Conservation (phyloP, 2,113 vertebrate genomes). For the Spea bombifrons region DNA sequence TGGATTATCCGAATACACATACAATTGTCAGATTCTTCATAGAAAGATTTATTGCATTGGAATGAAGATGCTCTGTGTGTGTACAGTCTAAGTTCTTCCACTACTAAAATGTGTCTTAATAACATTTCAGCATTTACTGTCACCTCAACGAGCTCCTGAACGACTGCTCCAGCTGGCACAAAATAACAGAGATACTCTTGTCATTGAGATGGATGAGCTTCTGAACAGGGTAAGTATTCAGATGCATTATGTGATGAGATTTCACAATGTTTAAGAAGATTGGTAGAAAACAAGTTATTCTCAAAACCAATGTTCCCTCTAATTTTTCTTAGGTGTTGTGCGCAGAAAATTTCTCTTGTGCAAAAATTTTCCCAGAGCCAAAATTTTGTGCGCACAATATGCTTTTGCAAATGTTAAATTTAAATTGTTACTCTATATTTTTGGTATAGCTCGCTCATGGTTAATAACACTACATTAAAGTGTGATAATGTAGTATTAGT, state of each 20-base stretch:
- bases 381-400: no score
- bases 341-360: no score
- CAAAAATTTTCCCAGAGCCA: no score
- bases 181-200: conserved; percentile 83
- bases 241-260: conserved; percentile 23
- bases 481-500: no score
- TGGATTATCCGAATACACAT: background rate
- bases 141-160: conserved; percentile 90
- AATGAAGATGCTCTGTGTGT: conserved; percentile 33
- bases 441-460: no score
- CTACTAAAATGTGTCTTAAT: conserved; percentile 46
- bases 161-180: conserved; percentile 87
- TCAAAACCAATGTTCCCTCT: no score
- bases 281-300: background rate
- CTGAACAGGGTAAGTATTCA: conserved; percentile 81
- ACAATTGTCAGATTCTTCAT: conserved; percentile 26
- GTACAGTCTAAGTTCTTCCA: conserved; percentile 28
- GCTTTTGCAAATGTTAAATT: no score
- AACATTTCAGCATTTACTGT: conserved; percentile 85
- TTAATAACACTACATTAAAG: no score
- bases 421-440: no score
- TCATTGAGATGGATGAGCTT: conserved; percentile 92
- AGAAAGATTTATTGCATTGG: conserved; percentile 36
- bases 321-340: no score
- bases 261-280: background rate